These are phyloP conservation scores for Amphiprion percula DNA, from an alignment of 2,113 vertebrate genomes.

Conservation along the genomic window DNA sequence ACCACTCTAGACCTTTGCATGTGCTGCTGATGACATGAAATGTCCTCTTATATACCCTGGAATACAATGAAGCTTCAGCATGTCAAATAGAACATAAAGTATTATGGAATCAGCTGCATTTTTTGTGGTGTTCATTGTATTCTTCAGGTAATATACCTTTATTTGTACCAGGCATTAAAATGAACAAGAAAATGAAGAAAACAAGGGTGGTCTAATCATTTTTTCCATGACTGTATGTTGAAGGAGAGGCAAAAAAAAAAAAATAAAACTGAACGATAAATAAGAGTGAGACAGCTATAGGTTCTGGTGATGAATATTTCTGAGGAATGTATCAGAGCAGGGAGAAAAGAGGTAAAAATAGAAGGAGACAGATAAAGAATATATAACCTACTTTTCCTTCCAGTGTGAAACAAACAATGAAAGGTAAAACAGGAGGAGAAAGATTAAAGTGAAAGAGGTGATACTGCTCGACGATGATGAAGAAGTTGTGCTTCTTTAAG, in stretches of 20 bases:
- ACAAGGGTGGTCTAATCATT: no score
- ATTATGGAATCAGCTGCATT: no score
- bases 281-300: conserved; percentile 3
- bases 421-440: conserved; percentile 6
- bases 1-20: no score
- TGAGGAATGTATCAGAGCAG: conserved; percentile 10
- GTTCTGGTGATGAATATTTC: conserved; percentile 21
- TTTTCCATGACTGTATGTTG: background rate
- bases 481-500: conserved; percentile 2
- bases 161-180: no score
- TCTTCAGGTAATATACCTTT: no score
- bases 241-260: background rate
- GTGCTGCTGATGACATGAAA: no score
- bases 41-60: no score
- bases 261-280: background rate
- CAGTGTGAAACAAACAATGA: conserved; percentile 6
- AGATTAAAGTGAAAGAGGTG: conserved; percentile 8
- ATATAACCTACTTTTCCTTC: conserved; percentile 47
- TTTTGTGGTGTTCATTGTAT: no score
- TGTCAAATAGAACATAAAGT: no score
- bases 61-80: no score
- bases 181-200: no score
- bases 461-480: conserved; percentile 1
- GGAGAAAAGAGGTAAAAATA: conserved; percentile 36
- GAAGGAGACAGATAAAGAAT: conserved; percentile 30